Evolutionary conservation across 2,797 vertebrate species (phyloP), one percentile per base, ranked within the genome.

Genomic region (Adrianichthys oophorus): DNA sequence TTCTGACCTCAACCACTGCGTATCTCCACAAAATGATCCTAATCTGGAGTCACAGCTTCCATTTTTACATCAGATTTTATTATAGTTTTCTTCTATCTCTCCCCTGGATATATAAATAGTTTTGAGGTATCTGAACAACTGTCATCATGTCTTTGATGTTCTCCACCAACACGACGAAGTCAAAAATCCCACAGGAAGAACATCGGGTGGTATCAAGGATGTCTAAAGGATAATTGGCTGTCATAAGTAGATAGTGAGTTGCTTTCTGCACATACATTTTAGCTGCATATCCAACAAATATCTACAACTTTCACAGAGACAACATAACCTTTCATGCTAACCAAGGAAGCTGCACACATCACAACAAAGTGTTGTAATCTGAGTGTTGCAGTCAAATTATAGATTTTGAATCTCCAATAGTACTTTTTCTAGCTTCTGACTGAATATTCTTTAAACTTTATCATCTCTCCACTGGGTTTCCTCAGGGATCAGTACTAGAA

Each of bases 51-150:
- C 12, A 32, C 29, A 7, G 23, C 24, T 51, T 44, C 15, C n/a
- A 7, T 56, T 41, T 54, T 41, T 44, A 51, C 49, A 41, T 46
- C 44, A 15, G 54, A 56, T 47, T 44, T 46, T 23, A 19, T 12
- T 32, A 58, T 41, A 47, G 37, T 1, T n/a, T 54, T 54, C 0
- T 47, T 52, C 64, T 1, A 41, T 45, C 19, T 46, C 53, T 61
- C 32, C 24, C 3, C 48, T 23, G 23, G 48, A 56, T 50, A 48
- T 50, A 48, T 29, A 48, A 41, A 48, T 62, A 68, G 24, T 56
- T 42, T 62, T 17, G 17, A 15, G 21, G 50, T 49, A 50, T 45
- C 43, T 23, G 15, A 65, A 65, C 56, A 70, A 65, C 70, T 74
- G 62, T 59, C 55, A 64, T 44, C 52, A 53, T 26, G 2, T 17